phyloP scores from a whole-genome alignment of 2,113 vertebrate species.

The Pagrus major region DNA sequence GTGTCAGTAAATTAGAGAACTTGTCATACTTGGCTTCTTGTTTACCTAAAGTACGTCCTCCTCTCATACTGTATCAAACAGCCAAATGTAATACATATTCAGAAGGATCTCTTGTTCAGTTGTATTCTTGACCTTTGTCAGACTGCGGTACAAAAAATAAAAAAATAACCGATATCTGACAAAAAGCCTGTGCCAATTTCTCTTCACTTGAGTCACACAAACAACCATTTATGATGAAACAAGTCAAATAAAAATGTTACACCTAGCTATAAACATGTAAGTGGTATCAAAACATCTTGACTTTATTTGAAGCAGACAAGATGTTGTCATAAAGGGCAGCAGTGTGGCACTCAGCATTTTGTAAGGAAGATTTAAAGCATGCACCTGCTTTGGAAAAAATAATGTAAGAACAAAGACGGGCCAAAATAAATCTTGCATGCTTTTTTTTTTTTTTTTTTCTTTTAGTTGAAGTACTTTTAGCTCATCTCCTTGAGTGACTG shows the following conservation, averaged over 20 bases:
- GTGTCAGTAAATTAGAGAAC: conserved; percentile 42
- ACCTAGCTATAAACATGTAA: conserved; percentile 22
- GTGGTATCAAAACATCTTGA: conserved; percentile 30
- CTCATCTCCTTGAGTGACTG: neutral
- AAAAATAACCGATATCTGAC: conserved; percentile 8
- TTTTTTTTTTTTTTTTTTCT: neutral
- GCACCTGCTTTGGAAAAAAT: conserved; percentile 2
- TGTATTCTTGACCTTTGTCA: conserved; percentile 53
- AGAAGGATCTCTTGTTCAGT: conserved; percentile 13
- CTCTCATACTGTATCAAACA: conserved; percentile 46
- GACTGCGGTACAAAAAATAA: conserved; percentile 4
- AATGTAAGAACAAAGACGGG: conserved; percentile 5
- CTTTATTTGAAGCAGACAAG: conserved; percentile 52
- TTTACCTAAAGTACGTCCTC: conserved; percentile 49
- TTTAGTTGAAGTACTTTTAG: neutral
- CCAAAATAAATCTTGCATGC: conserved; percentile 12
- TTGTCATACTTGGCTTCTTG: conserved; percentile 46
- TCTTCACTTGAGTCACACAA: conserved; percentile 34
- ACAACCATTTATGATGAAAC: conserved; percentile 48
- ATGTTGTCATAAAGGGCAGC: conserved; percentile 50
- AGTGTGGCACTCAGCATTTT: conserved; percentile 32
- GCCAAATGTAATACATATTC: conserved; percentile 26
- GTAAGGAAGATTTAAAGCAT: conserved; percentile 34
- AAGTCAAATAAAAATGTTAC: conserved; percentile 21
- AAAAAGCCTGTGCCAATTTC: conserved; percentile 31